Base-by-base conservation (phyloP, 2,888 invertebrate genomes). In the Xestobium rufovillosum region DNA sequence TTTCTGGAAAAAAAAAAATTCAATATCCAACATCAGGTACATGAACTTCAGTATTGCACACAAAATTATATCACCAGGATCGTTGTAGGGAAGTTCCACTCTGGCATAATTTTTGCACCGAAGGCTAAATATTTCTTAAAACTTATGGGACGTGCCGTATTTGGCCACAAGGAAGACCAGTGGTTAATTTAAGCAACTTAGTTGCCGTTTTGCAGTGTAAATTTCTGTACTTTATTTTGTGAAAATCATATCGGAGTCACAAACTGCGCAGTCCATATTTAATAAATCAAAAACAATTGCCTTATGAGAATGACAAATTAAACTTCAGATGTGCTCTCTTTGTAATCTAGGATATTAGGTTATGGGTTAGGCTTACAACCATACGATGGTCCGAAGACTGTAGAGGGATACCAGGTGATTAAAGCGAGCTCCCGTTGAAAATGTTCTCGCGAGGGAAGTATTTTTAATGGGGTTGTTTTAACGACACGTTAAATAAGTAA, bases 341-440 rank as follows among this genome's bases (percentile, higher is more conserved):
- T 49, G 42, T 45, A 33, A 23, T 31, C 39, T 52, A 46, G 44
- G 42, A 45, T 48, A 48, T 42, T 47, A 44, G 47, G 33, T 17
- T 15, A 29, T 33, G 31, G 32, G 26, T 26, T 28, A 33, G 38
- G 33, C 33, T 19, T 19, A 19, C 23, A 8, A 19, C 47, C 48
- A 40, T 40, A 31, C 27, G 33, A 14, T 46, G 44, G 55, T 49
- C 53, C 36, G 34, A 49, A 53, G 61, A 65, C 63, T 63, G 62
- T 65, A 62, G 60, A 59, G 62, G 62, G 49, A 59, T 61, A 63
- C 60, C 63, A 63, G 63, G 63, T 62, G 59, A 60, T 59, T 56
- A 55, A 53, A 55, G 48, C 41, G 43, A 39, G 40, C 37, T 28
- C 27, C 44, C 40, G 43, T 36, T 28, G 36, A 36, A 36, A 34